Evolutionary conservation across 2,888 invertebrate genomes (phyloP).

Genomic region (Hetaerina titia): DNA sequence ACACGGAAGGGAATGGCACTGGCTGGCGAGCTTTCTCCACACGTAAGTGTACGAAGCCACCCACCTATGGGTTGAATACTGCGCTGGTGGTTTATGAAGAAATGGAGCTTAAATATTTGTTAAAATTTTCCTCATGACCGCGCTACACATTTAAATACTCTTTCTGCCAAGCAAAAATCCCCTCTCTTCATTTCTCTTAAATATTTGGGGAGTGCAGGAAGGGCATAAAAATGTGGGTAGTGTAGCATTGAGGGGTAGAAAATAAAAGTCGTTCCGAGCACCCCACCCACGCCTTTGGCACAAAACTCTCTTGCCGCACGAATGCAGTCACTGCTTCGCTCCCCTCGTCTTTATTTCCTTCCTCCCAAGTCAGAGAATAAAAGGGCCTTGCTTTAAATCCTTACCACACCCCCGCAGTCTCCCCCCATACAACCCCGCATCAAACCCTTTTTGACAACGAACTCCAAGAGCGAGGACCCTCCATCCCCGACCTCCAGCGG

Average conservation of each 20-base stretch:
- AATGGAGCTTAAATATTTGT: too few relatives aligned
- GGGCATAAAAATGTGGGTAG: background rate
- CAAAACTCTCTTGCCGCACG: background rate
- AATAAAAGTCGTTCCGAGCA: background rate
- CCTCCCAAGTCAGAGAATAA: background rate
- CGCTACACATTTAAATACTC: background rate
- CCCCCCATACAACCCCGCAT: background rate
- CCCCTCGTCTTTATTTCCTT: background rate
- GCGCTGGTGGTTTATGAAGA: too few relatives aligned
- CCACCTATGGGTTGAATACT: too few relatives aligned
- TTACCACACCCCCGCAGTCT: background rate
- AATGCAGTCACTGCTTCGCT: background rate
- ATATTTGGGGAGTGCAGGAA: background rate
- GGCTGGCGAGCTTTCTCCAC: too few relatives aligned
- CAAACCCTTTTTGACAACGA: background rate
- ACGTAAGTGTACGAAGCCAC: too few relatives aligned
- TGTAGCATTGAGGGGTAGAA: background rate
- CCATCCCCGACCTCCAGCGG: too few relatives aligned
- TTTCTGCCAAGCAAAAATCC: background rate
- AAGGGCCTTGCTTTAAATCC: conserved; percentile 35
- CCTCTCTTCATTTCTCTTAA: background rate
- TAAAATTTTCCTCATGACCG: too few relatives aligned
- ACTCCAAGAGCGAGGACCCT: background rate
- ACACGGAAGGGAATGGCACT: too few relatives aligned
- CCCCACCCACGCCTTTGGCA: background rate